Evolutionary conservation across 2,797 vertebrate species (phyloP).

Genomic region (Oreochromis grahami): DNA sequence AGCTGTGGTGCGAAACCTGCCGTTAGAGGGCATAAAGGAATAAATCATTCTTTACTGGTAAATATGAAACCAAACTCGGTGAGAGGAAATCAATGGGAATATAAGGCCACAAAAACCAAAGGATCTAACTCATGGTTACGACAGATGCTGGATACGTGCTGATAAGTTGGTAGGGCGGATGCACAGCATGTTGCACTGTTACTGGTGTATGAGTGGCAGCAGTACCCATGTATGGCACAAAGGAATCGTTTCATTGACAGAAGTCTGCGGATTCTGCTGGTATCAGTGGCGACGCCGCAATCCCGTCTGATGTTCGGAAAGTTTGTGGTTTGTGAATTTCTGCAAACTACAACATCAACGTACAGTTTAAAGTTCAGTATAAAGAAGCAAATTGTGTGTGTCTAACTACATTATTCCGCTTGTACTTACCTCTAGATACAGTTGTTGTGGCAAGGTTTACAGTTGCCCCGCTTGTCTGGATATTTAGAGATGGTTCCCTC

Average conservation of each 20-base stretch:
- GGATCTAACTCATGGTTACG: slow-evolving; percentile 38
- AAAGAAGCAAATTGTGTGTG: neutral
- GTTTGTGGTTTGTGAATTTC: neutral
- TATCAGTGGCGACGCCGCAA: slow-evolving; percentile 20
- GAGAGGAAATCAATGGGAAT: slow-evolving; percentile 26
- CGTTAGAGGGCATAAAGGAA: slow-evolving; percentile 30
- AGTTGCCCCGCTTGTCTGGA: slow-evolving; percentile 75
- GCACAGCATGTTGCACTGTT: slow-evolving; percentile 5
- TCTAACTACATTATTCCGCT: neutral
- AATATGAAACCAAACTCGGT: slow-evolving; percentile 16
- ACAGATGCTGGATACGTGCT: slow-evolving; percentile 12
- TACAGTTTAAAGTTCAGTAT: neutral
- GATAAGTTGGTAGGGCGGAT: neutral
- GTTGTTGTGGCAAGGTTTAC: slow-evolving; percentile 87
- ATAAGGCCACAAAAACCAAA: slow-evolving; percentile 75
- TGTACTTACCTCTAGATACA: slow-evolving; percentile 85
- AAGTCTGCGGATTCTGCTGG: slow-evolving; percentile 50
- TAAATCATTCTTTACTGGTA: slow-evolving; percentile 33
- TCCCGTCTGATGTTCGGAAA: neutral
- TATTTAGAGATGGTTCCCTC: slow-evolving; percentile 91
- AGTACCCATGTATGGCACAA: slow-evolving; percentile 52
- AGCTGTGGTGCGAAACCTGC: slow-evolving; percentile 24
- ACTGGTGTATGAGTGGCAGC: slow-evolving; percentile 2
- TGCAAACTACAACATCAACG: neutral
- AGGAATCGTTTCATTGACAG: slow-evolving; percentile 19